These are phyloP conservation scores for Narcine bancroftii DNA, from an alignment of 2,113 vertebrate species.

Conservation along the genomic window DNA sequence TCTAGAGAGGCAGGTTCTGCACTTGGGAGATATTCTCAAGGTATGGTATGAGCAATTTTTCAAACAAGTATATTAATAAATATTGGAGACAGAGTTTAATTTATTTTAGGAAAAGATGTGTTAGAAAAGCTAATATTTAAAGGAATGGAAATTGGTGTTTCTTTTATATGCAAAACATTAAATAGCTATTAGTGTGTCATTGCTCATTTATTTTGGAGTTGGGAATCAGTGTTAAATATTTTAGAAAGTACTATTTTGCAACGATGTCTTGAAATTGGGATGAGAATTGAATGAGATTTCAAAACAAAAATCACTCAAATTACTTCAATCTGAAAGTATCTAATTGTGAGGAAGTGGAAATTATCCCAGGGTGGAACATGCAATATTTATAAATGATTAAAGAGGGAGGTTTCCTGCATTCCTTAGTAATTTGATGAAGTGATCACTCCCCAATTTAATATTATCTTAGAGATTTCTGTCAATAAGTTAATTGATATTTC, in stretches of 20 bases:
- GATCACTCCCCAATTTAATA: background rate
- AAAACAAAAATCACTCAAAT: background rate
- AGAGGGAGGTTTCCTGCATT: background rate
- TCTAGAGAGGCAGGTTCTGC: conserved; percentile 61
- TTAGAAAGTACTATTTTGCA: background rate
- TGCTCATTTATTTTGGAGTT: background rate
- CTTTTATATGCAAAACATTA: background rate
- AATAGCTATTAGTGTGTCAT: background rate
- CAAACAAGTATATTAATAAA: background rate
- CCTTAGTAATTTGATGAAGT: background rate
- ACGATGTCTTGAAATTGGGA: background rate
- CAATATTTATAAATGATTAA: background rate
- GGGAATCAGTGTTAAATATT: background rate
- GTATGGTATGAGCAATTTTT: background rate
- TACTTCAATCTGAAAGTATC: background rate
- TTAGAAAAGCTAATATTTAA: background rate
- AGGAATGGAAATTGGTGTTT: background rate
- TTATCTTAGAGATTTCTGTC: background rate
- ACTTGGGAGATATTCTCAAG: conserved; percentile 64
- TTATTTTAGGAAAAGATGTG: background rate
- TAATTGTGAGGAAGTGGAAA: background rate
- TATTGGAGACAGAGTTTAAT: background rate
- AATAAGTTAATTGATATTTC: background rate
- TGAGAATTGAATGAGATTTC: background rate
- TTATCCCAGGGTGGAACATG: background rate